Percentiles rank a stretch among this genome's conserved stretches.
Evolutionary conservation across 2,797 vertebrate genomes (phyloP).

Genomic region (Platyrinchus mystaceus): DNA sequence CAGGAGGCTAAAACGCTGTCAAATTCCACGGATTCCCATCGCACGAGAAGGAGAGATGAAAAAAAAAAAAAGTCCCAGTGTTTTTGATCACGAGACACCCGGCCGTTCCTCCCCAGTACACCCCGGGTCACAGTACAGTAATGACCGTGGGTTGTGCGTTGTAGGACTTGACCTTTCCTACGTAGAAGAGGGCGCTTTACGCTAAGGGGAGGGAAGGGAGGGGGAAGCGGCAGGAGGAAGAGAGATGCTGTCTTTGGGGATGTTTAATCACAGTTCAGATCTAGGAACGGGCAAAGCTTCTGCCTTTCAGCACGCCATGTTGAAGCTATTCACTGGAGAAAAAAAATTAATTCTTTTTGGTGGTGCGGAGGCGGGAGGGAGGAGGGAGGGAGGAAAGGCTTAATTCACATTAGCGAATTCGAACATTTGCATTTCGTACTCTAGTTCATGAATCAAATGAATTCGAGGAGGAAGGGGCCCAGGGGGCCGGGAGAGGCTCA

Average conservation of each 20-base stretch:
- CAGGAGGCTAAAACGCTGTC: slow-evolving; percentile 10
- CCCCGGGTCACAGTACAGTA: slow-evolving; percentile 65
- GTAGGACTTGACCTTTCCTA: slow-evolving; percentile 80
- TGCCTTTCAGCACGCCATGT: slow-evolving; percentile 60
- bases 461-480: background rate
- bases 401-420: no score
- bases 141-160: slow-evolving; percentile 71
- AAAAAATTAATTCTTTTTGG: background rate
- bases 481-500: background rate
- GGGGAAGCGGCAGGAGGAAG: slow-evolving; percentile 26
- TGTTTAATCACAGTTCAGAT: slow-evolving; percentile 65
- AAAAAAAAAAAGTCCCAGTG: background rate
- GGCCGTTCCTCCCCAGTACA: slow-evolving; percentile 55
- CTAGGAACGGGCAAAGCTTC: slow-evolving; percentile 38
- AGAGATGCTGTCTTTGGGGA: slow-evolving; percentile 64
- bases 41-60: background rate
- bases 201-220: slow-evolving; percentile 26
- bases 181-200: slow-evolving; percentile 61
- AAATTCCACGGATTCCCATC: slow-evolving; percentile 31
- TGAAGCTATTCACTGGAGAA: slow-evolving; percentile 4
- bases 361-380: background rate
- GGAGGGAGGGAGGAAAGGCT: background rate
- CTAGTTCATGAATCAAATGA: slow-evolving; percentile 17
- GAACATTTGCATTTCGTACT: slow-evolving; percentile 43
- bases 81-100: slow-evolving; percentile 58